phyloP scores from a whole-genome alignment of 2,113 vertebrate genomes.

The Calidris pugnax region DNA sequence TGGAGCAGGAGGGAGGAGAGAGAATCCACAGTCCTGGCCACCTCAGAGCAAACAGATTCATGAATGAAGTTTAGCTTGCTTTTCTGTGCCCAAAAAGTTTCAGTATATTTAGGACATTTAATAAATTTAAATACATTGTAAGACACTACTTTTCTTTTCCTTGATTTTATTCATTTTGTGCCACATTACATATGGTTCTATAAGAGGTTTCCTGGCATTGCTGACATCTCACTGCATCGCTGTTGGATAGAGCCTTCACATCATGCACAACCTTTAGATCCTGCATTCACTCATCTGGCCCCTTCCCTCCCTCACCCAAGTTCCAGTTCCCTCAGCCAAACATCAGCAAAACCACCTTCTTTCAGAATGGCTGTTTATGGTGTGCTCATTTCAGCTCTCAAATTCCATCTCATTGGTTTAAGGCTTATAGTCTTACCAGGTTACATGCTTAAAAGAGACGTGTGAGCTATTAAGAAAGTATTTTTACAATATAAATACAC shows the following conservation, averaged over 20 bases:
- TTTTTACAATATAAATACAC: background rate
- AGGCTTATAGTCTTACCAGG: background rate
- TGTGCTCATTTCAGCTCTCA: background rate
- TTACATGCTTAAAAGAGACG: background rate
- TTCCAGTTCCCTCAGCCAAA: background rate
- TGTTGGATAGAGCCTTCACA: background rate
- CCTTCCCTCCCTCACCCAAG: background rate
- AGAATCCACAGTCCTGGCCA: background rate
- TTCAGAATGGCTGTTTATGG: background rate
- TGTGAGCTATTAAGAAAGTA: background rate
- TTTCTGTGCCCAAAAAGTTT: background rate
- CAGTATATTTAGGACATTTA: background rate
- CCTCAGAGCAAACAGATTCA: background rate
- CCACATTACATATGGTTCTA: rapidly evolving
- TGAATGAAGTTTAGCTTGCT: background rate
- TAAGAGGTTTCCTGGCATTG: background rate
- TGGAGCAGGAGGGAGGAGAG: background rate
- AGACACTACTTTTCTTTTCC: background rate
- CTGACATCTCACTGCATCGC: background rate
- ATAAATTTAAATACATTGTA: background rate
- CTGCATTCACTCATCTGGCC: background rate
- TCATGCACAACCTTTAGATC: rapidly evolving
- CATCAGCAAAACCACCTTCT: background rate
- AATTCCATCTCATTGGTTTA: background rate
- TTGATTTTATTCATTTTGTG: background rate